Evolutionary conservation across 1,140 invertebrate genomes (phyloP).

Genomic region (Laodelphax striatellus): DNA sequence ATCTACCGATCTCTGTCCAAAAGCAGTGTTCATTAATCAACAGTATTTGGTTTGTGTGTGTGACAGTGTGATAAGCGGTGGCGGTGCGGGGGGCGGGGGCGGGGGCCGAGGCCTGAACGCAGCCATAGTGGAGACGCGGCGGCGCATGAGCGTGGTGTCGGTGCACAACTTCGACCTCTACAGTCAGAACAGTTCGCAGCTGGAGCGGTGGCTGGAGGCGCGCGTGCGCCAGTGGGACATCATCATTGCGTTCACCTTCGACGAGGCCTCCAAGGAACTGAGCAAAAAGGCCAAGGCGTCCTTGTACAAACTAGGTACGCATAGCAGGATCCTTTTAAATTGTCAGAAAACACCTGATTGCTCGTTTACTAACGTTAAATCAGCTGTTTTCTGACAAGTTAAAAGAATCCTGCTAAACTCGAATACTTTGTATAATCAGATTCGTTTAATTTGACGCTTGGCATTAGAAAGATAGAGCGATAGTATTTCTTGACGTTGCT

Average conservation of each 20-base stretch:
- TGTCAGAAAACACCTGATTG: too few species aligned
- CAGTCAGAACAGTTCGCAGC: conserved; percentile 20
- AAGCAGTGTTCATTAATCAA: too few species aligned
- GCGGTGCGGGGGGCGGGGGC: conserved; percentile 1
- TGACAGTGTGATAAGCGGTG: conserved; percentile 13
- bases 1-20: too few species aligned
- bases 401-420: too few species aligned
- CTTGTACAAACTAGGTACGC: conserved; percentile 22
- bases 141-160: conserved; percentile 17
- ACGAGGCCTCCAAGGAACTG: conserved; percentile 26
- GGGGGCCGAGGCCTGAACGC: conserved; percentile 25
- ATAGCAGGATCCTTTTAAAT: too few species aligned
- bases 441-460: too few species aligned
- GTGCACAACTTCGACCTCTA: conserved; percentile 26
- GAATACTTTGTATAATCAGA: too few species aligned
- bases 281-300: conserved; percentile 22
- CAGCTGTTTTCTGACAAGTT: too few species aligned
- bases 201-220: conserved; percentile 22
- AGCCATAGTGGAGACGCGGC: conserved; percentile 21
- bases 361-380: too few species aligned
- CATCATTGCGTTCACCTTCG: conserved; percentile 26
- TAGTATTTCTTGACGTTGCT: too few species aligned
- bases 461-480: too few species aligned
- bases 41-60: background rate
- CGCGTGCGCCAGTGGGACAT: conserved; percentile 20